Evolutionary conservation across 2,888 invertebrate genomes (phyloP), one percentile per base, ranked within the genome.

Genomic region (Philhelius pedissequus): DNA sequence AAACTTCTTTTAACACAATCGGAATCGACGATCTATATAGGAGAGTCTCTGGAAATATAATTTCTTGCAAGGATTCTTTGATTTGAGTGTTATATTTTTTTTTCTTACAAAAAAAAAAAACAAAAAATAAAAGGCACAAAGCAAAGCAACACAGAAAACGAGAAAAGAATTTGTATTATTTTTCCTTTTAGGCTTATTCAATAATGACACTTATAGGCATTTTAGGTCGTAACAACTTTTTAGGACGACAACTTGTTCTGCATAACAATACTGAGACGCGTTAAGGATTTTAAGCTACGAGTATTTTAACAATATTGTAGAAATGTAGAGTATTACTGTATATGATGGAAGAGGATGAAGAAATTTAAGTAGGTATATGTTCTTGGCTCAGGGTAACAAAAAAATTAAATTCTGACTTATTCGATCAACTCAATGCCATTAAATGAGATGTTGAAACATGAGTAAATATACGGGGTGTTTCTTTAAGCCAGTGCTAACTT

Each of bases 1-100:
- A 83, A 83, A 83, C 81, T 77, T 77, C 52, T 66, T n/a, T 18
- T 56, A 64, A 81, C 79, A 75, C 79, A 80, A 75, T 75, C 75
- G 75, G 62, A 80, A 75, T 75, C 75, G 75, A 69, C 56, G 7
- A 32, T 48, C 69, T 48, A 75, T 35, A 27, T 48, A 15, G 20
- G 58, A 66, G 66, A 22, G n/a, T n/a, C n/a, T n/a, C 15, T 48
- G 45, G 4, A n/a, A 64, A 64, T 22, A 50, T 40, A 60, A 45
- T 52, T 52, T 69, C 45, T 54, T 70, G 18, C 45, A 64, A 66
- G 71, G 80, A 80, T 48, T 69, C 62, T 66, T 71, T 71, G 81
- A 82, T 82, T 82, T 71, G 58, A 77, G 71, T 64, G 64, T 60
- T 45, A 20, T 30, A 30, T 60, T 52, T 45, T 58, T 45, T 20